Conservation (phyloP, 2,888 invertebrate genomes). For the Pogonocherus hispidulus region DNA sequence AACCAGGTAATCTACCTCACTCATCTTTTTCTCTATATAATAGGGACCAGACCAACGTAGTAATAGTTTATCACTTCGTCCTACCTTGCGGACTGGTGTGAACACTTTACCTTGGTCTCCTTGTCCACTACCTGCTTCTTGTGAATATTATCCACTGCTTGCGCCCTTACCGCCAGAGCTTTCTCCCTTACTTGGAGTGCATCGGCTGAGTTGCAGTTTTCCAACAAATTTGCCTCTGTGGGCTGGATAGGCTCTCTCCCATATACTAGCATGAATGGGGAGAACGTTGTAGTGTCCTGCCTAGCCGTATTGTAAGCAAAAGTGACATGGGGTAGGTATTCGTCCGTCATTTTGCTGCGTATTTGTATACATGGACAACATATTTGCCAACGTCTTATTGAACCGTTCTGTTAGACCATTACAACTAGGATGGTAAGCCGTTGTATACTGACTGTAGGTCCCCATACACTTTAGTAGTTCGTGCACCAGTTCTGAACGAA, state of each 20-base stretch:
- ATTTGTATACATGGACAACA: too few relatives aligned
- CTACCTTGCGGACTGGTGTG: slow-evolving; percentile 45
- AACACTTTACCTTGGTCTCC: slow-evolving; percentile 48
- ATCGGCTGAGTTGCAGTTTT: slow-evolving; percentile 4
- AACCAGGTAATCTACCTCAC: slow-evolving; percentile 45
- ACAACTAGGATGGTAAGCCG: slow-evolving; percentile 15
- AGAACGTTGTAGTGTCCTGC: too few relatives aligned
- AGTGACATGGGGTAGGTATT: too few relatives aligned
- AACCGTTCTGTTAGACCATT: too few relatives aligned
- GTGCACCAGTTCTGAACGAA: slow-evolving; percentile 44
- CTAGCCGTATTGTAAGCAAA: too few relatives aligned
- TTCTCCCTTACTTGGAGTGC: slow-evolving; percentile 25
- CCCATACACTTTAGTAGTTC: slow-evolving; percentile 50
- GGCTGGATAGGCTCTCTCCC: slow-evolving; percentile 44
- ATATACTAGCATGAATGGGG: slow-evolving; percentile 19
- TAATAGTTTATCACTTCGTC: slow-evolving; percentile 4
- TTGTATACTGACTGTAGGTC: slow-evolving; percentile 16
- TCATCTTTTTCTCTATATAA: slow-evolving; percentile 40
- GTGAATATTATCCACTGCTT: not conserved
- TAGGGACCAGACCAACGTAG: slow-evolving; percentile 49
- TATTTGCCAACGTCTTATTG: too few relatives aligned
- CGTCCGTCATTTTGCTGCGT: too few relatives aligned
- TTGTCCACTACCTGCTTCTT: slow-evolving; percentile 43
- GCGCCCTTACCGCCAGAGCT: not conserved
- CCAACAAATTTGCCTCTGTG: slow-evolving; percentile 40